Base-by-base conservation (phyloP, 2,113 vertebrate genomes). In the Chaetorhynchus papuensis region DNA sequence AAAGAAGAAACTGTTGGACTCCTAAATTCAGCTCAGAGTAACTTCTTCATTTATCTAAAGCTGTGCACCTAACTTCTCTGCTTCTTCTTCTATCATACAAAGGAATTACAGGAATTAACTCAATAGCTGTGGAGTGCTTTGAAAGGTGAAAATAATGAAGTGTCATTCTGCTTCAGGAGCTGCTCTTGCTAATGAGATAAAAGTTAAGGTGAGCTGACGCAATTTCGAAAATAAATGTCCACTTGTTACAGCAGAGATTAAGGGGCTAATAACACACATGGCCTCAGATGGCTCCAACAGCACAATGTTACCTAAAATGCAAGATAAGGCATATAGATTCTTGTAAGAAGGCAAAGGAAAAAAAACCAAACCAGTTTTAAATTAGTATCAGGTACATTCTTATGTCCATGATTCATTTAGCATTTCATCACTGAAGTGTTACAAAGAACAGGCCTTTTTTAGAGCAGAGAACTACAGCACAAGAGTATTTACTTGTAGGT, bases 91-190 rank as follows among this genome's bases (percentile, higher is more conserved):
- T 59, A 15, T 24, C 27, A 57, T 12, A 69, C 1, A 65, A 13
- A 72, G 45, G 63, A 90, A 83, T 83, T 74, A 80, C 0, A 0
- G 77, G 56, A 76, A 93, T 86, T 86, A 89, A 70, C 52, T 86
- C 76, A 54, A 57, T 63, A 80, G 53, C 52, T 84, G 52, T 64
- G 35, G 49, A 54, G 66, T 39, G 22, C 63, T 86, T 83, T 93
- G 79, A 72, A 90, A 95, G 30, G 54, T 83, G 35, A 88, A 79
- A 93, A 87, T 87, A 95, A 91, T 70, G 71, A 88, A 66, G 19
- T 59, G 41, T 37, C 78, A 79, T 84, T 92, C 56, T 83, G 54
- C 45, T 85, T 80, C 66, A 70, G 63, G 42, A 80, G 56, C 30
- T 0, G 12, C 24, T 83, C 22, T 80, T 57, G 24, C 39, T 91